phyloP scores from a whole-genome alignment of 2,797 vertebrate species.

The Sarcoramphus papa region DNA sequence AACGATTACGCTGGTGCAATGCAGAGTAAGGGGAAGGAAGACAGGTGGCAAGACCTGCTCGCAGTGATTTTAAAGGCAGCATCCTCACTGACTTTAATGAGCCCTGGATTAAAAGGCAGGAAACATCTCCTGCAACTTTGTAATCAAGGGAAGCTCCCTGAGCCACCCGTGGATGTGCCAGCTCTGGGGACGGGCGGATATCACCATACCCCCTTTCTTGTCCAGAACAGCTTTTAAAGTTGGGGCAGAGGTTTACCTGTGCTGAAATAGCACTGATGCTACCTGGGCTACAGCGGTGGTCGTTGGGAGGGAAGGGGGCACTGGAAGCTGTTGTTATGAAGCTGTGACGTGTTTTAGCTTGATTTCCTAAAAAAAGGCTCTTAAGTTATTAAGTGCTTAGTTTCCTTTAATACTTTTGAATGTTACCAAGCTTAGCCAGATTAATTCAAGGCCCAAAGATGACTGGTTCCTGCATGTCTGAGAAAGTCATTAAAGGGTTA shows the following conservation, averaged over 20 bases:
- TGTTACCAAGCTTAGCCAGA: neutral
- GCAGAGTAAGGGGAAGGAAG: neutral
- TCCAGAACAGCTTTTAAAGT: neutral
- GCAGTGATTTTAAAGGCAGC: neutral
- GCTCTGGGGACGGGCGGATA: neutral
- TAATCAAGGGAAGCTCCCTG: neutral
- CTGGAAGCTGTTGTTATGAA: neutral
- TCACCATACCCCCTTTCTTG: neutral
- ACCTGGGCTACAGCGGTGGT: neutral
- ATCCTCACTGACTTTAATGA: neutral
- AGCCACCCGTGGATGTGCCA: neutral
- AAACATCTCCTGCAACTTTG: neutral
- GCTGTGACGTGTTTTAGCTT: neutral
- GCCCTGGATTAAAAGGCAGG: neutral
- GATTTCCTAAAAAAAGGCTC: neutral
- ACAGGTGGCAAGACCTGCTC: neutral
- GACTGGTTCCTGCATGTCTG: neutral
- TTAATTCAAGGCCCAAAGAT: neutral
- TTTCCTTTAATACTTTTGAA: neutral
- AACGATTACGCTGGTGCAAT: fast-evolving
- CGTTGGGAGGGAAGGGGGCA: fast-evolving
- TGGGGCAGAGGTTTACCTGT: neutral
- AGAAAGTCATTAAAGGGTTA: neutral
- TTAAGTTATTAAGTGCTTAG: neutral
- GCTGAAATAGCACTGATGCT: neutral